Percentiles rank a stretch among this genome's conserved stretches.
Evolutionary conservation across 2,797 vertebrate species (phyloP).

Genomic region (Carapus acus): DNA sequence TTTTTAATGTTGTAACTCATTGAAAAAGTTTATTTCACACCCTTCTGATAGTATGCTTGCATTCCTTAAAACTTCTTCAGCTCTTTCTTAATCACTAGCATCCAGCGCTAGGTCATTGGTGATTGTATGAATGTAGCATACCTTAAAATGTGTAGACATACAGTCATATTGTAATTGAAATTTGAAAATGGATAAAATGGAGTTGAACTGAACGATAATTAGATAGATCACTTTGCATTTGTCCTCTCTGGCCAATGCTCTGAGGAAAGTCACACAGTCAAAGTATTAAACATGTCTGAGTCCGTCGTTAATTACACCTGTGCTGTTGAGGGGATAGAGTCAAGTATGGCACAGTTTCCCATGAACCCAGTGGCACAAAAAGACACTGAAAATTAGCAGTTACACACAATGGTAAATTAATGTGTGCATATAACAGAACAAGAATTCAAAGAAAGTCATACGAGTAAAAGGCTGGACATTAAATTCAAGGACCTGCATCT

Average conservation of each 20-base stretch:
- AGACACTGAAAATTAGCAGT: not conserved
- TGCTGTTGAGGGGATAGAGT: not conserved
- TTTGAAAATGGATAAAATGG: too few relatives aligned
- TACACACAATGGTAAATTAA: not conserved
- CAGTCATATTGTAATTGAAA: too few relatives aligned
- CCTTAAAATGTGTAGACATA: too few relatives aligned
- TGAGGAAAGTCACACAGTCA: constrained; percentile 20
- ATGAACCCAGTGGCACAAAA: not conserved
- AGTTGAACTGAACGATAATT: not conserved
- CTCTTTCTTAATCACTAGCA: too few relatives aligned
- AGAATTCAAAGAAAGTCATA: constrained; percentile 14
- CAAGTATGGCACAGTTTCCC: not conserved
- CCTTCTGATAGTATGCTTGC: too few relatives aligned
- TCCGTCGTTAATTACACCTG: constrained; percentile 2
- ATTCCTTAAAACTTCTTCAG: too few relatives aligned
- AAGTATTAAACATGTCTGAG: constrained; percentile 17
- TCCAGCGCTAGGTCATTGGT: too few relatives aligned
- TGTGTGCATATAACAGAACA: not conserved
- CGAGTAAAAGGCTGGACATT: constrained; percentile 2
- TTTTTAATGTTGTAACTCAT: too few relatives aligned
- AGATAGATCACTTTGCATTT: constrained; percentile 43
- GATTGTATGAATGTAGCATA: too few relatives aligned
- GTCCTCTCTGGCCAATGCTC: constrained; percentile 42
- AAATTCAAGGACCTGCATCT: not conserved
- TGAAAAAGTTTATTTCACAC: too few relatives aligned